A percentile compares a stretch with the other conserved stretches of the same genome.
Evolutionary conservation across 2,888 invertebrate species (phyloP).

Genomic region (Rhopalosiphum nymphaeae): DNA sequence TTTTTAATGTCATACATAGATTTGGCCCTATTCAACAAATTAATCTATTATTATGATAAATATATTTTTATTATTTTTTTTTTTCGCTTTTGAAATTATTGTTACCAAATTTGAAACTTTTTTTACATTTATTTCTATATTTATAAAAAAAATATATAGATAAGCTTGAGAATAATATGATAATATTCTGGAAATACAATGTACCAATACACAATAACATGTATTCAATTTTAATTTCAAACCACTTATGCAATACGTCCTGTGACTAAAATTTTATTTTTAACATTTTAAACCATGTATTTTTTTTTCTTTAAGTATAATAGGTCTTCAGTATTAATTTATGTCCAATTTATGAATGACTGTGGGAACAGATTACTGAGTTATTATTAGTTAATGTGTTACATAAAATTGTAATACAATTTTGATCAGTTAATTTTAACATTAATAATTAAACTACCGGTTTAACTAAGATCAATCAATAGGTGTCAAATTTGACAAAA

Average conservation of each 20-base stretch:
- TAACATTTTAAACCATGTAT: not conserved
- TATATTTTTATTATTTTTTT: not conserved
- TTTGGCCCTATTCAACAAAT: slow-evolving; percentile 40
- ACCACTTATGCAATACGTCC: not conserved
- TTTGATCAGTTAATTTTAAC: slow-evolving; percentile 18
- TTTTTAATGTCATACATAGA: slow-evolving; percentile 50
- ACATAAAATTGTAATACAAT: not conserved
- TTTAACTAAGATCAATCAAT: not conserved
- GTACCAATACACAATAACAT: not conserved
- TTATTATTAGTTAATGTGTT: slow-evolving; percentile 27
- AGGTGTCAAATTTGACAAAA: not conserved
- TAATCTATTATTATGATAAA: slow-evolving; percentile 24
- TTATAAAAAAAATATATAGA: not conserved
- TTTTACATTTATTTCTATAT: not conserved
- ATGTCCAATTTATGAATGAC: slow-evolving; percentile 38
- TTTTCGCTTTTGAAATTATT: slow-evolving; percentile 36
- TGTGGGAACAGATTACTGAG: slow-evolving; percentile 38
- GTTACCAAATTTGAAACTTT: slow-evolving; percentile 42
- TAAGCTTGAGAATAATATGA: not conserved
- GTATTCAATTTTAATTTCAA: not conserved
- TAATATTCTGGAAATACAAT: not conserved
- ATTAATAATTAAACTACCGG: not conserved
- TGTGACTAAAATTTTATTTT: not conserved
- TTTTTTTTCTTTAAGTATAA: not conserved
- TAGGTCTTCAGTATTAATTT: slow-evolving; percentile 8